These are phyloP conservation scores for Harmothoe impar DNA, from an alignment of 2,888 invertebrate species.

Conservation along the genomic window DNA sequence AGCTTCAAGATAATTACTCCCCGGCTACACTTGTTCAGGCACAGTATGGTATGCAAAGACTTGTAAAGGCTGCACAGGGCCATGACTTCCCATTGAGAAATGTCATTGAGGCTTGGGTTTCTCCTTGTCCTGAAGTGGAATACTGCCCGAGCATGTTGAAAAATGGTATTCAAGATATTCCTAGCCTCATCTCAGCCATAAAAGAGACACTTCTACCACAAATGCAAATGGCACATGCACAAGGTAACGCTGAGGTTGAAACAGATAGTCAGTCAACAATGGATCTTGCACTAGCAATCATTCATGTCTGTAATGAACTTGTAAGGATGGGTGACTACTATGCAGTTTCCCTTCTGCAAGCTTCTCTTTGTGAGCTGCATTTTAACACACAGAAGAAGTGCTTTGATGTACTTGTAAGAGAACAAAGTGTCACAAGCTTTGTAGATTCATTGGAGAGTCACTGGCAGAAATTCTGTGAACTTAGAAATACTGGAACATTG, in stretches of 20 bases:
- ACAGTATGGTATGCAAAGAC: not conserved
- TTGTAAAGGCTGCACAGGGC: not conserved
- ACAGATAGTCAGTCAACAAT: not conserved
- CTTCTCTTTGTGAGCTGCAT: not conserved
- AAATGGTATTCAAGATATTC: conserved; percentile 10
- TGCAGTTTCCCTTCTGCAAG: not conserved
- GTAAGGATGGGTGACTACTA: not conserved
- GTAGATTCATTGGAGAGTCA: not conserved
- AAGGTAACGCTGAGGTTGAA: not conserved
- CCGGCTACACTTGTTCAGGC: not conserved
- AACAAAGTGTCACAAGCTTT: not conserved
- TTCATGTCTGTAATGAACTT: not conserved
- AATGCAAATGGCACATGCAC: conserved; percentile 6
- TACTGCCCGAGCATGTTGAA: not conserved
- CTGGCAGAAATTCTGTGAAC: not conserved
- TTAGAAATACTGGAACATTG: not conserved
- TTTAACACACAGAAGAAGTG: not conserved
- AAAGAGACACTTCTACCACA: not conserved
- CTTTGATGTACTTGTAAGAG: conserved; percentile 9
- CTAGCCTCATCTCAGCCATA: not conserved
- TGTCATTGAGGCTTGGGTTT: not conserved
- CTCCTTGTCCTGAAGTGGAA: not conserved
- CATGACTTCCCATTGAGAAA: not conserved
- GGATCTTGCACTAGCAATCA: conserved; percentile 11
- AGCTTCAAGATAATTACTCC: not conserved